Base-by-base conservation (phyloP, 2,888 invertebrate genomes). In the Platycnemis pennipes region DNA sequence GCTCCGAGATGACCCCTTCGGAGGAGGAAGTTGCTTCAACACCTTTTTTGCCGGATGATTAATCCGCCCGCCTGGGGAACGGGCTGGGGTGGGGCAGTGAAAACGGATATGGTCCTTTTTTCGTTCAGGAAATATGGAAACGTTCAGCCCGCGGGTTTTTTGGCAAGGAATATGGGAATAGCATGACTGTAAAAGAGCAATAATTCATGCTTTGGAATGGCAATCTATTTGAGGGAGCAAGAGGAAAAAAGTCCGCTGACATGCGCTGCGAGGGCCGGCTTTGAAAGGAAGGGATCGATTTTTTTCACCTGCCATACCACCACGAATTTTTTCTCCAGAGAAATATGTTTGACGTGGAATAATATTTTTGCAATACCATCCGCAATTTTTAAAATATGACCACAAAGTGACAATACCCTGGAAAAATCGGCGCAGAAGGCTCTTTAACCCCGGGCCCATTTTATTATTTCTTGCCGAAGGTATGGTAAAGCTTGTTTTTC, bases 51-150 rank as follows among this genome's bases (percentile, higher is more conserved):
- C 56, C n/a, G 22, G 91, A 91, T 91, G 91, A 91, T 91, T 91
- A 91, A 91, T 91, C 91, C 91, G n/a, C 91, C 91, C 77, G 77
- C 77, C 77, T 26, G 31, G 77, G 91, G 44, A 91, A 89, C 42
- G 89, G 63, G 63, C 26, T 91, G 91, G 42, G 63, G 37, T 44
- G 63, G 42, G n/a, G 91, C 63, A 69, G 56, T 91, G 91, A 91
- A 91, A 91, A 91, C 91, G 91, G 91, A 91, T 91, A 91, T 91
- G 91, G 56, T 91, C 91, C 63, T 91, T 91, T 87, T 91, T 91
- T 91, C 91, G 69, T 63, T 91, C 91, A 91, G 91, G 91, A 91
- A 91, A 91, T 91, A 91, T 91, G 91, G 91, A 91, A 91, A 91
- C 91, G 44, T 91, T 91, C 69, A 56, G 91, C 91, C 91, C 44